A percentile compares a stretch with the other conserved stretches of the same genome.
These are phyloP conservation scores for Aplysina aerophoba DNA, from an alignment of 37 sponge, comb jelly and placozoan species.

Conservation along the genomic window DNA sequence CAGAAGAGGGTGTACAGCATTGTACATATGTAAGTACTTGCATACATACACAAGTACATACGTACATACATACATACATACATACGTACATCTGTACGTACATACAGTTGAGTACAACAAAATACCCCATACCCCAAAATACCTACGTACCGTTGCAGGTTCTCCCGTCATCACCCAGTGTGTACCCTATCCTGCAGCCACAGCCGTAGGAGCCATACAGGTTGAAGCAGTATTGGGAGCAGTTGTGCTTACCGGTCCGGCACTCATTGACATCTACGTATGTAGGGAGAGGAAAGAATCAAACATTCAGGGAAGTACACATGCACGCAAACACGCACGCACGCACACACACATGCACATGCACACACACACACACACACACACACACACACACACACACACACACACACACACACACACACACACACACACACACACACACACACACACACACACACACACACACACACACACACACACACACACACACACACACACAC, in stretches of 20 bases:
- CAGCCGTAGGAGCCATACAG: slow-evolving; percentile 31
- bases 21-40: too few species aligned
- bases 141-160: slow-evolving; percentile 52
- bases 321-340: background rate
- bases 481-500: too few species aligned
- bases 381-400: too few species aligned
- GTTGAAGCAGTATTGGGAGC: slow-evolving; percentile 24
- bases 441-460: too few species aligned
- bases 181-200: slow-evolving; percentile 36
- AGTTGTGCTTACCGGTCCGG: background rate
- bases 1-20: too few species aligned
- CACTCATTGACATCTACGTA: slow-evolving; percentile 36
- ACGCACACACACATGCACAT: too few species aligned
- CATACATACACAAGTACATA: background rate
- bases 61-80: background rate
- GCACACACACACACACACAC: too few species aligned
- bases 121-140: background rate
- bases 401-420: too few species aligned
- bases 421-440: too few species aligned
- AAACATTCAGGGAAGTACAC: background rate
- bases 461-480: too few species aligned
- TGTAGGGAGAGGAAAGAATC: too few species aligned
- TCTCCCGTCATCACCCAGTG: slow-evolving; percentile 31
- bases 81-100: background rate
- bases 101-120: background rate